Conservation (phyloP, 64 coral and sea anemone species). For the Catalaphyllia jardinei region DNA sequence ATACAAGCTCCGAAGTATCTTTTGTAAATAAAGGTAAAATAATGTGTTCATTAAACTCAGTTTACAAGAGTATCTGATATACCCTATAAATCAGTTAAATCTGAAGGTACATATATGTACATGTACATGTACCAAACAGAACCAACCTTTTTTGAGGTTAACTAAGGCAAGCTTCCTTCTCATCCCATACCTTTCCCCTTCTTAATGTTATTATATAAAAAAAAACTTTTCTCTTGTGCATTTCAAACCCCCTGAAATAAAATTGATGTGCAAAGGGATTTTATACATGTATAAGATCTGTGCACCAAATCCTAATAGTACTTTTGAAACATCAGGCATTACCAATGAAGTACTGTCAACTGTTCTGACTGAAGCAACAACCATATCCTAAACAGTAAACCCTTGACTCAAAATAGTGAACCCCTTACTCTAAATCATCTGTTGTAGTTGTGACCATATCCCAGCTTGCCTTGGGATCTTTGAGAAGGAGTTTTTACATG, state of each 20-base stretch:
- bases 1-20: conserved; percentile 70
- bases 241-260: too few species aligned
- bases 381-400: conserved; percentile 47
- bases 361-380: background rate
- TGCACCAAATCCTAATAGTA: background rate
- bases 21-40: background rate
- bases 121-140: too few species aligned
- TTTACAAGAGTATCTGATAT: background rate
- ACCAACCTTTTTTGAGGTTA: too few species aligned
- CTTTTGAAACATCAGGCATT: background rate
- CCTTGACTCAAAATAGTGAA: conserved; percentile 29
- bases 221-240: too few species aligned
- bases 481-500: conserved; percentile 15
- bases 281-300: background rate
- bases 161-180: too few species aligned
- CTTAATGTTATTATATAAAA: too few species aligned
- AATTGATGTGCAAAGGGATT: too few species aligned
- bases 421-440: conserved; percentile 41
- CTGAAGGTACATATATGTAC: too few species aligned
- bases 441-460: conserved; percentile 24
- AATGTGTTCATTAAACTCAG: background rate
- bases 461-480: conserved; percentile 26
- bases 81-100: too few species aligned
- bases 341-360: background rate
- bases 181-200: too few species aligned